A percentile compares a stretch with the other conserved stretches of the same genome.
These are phyloP conservation scores for Cantharis lateralis DNA, from an alignment of 2,888 invertebrate genomes.

Conservation along the genomic window DNA sequence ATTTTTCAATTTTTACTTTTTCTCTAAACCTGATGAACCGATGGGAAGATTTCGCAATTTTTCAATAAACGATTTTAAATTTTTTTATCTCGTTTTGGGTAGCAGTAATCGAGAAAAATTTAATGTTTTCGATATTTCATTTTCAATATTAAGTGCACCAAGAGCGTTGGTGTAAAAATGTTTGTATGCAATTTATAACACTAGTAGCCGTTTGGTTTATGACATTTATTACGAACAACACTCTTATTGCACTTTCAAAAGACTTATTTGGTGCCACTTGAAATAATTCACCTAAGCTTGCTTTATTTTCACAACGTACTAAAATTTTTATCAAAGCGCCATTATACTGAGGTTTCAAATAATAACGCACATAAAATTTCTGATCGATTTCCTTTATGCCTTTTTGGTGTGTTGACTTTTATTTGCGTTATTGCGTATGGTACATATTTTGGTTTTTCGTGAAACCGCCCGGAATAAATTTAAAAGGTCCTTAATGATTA, in stretches of 20 bases:
- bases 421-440: neutral
- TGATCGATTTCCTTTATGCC: neutral
- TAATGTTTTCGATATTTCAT: neutral
- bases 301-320: neutral
- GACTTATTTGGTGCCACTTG: conserved; percentile 1
- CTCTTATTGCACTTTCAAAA: conserved; percentile 1
- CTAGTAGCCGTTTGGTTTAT: neutral
- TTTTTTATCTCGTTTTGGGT: neutral
- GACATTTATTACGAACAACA: conserved; percentile 5
- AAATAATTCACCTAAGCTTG: neutral
- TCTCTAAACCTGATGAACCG: too few species aligned
- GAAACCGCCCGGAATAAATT: neutral
- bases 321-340: neutral
- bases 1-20: too few species aligned
- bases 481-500: neutral
- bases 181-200: neutral
- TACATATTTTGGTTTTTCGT: neutral
- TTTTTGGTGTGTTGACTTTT: neutral
- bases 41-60: too few species aligned
- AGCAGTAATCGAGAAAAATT: neutral
- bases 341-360: neutral
- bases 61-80: neutral
- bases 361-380: neutral
- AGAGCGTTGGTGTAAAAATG: neutral
- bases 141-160: neutral